Conservation (phyloP, 2,888 invertebrate species). For the Rutpela maculata region DNA sequence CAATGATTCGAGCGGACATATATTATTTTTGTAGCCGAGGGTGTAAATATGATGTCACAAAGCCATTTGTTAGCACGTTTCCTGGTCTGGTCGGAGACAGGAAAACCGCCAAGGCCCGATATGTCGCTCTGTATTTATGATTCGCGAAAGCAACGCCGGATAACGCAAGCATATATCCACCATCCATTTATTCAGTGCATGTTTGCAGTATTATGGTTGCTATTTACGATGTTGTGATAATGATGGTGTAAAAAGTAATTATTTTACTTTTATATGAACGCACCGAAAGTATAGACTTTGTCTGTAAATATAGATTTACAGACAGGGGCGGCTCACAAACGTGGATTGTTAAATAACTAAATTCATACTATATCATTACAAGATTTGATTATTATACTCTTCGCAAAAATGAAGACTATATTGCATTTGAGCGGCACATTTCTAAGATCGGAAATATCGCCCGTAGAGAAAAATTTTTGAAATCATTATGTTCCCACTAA, state of each 20-base stretch:
- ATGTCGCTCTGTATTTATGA: constrained; percentile 73
- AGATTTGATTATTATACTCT: too few relatives aligned
- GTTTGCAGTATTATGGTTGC: constrained; percentile 1
- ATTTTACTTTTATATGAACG: neutral
- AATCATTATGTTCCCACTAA: too few relatives aligned
- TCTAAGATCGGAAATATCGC: too few relatives aligned
- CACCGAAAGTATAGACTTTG: neutral
- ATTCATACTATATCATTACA: too few relatives aligned
- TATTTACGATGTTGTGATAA: neutral
- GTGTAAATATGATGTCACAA: constrained; percentile 74
- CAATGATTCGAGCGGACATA: constrained; percentile 74
- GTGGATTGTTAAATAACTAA: too few relatives aligned
- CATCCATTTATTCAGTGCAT: constrained; percentile 26
- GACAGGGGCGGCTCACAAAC: too few relatives aligned
- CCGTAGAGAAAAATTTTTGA: too few relatives aligned
- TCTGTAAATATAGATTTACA: neutral
- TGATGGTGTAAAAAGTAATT: neutral
- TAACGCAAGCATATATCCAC: constrained; percentile 39
- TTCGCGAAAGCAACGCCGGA: constrained; percentile 51
- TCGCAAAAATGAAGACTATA: too few relatives aligned
- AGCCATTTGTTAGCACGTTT: constrained; percentile 73
- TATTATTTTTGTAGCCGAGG: constrained; percentile 74
- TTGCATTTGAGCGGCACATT: too few relatives aligned
- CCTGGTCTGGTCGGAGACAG: constrained; percentile 71
- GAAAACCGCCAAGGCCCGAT: constrained; percentile 73